Percentiles rank a stretch among this genome's conserved stretches.
Conservation (phyloP, 2,888 invertebrate species). For the Stenichneumon culpator region DNA sequence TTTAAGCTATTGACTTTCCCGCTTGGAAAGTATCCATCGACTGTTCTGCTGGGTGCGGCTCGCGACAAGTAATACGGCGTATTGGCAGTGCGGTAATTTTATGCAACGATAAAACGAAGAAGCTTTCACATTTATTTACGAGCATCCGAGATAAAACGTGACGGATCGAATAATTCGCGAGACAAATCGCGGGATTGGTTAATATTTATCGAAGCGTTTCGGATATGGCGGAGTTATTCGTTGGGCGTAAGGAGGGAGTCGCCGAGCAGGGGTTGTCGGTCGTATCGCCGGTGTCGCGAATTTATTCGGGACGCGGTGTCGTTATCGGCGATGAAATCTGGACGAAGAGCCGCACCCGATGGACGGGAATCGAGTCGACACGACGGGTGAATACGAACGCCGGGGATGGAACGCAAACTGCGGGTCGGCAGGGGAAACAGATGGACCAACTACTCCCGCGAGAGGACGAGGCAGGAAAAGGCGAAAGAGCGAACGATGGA, state of each 20-base stretch:
- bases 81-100: constrained; percentile 56
- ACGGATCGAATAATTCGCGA: constrained; percentile 33
- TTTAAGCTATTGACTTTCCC: constrained; percentile 52
- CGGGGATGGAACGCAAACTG: constrained; percentile 35
- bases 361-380: constrained; percentile 42
- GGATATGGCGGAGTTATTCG: neutral
- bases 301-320: constrained; percentile 51
- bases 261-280: neutral
- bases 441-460: constrained; percentile 83
- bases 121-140: constrained; percentile 57
- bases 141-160: constrained; percentile 25
- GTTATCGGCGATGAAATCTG: constrained; percentile 63
- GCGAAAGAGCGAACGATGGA: constrained; percentile 48
- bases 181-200: constrained; percentile 27
- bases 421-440: constrained; percentile 72
- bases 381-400: constrained; percentile 36
- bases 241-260: too few species aligned
- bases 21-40: constrained; percentile 24
- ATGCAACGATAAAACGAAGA: constrained; percentile 58
- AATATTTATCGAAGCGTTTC: constrained; percentile 38
- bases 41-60: constrained; percentile 56
- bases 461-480: constrained; percentile 71
- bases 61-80: constrained; percentile 51
- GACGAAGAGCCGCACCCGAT: constrained; percentile 33
- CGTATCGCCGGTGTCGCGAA: constrained; percentile 32